Evolutionary conservation across 2,888 invertebrate genomes (phyloP), one percentile per base, ranked within the genome.

Genomic region (Aporophyla lueneburgensis): DNA sequence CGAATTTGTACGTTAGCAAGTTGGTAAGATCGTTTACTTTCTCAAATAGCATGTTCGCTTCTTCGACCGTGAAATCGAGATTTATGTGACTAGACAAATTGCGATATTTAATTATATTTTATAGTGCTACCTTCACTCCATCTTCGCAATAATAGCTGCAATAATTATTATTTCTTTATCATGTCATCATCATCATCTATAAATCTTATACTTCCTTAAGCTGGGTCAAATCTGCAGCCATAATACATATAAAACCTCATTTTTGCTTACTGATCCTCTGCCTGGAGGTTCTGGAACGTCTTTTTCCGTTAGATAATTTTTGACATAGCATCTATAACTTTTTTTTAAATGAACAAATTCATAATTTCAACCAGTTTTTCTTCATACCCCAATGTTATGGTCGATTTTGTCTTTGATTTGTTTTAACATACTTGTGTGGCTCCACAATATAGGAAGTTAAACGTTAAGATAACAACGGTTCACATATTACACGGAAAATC

Each of bases 401-500:
- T 40, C 3, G 16, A 40, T n/a, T 27, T 43, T 56, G 67, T 51
- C 24, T 40, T 40, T 33, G 19, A 71, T 80, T 71, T 63, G 54
- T 54, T 76, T 66, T 81, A 56, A 53, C 51, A 69, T 53, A 70
- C 24, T 40, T 12, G 27, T 80, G 80, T 65, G 63, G 62, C n/a
- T 10, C 33, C 27, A 21, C 1, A 14, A 65, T 56, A 43, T 14
- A 67, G 69, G 70, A 78, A 73, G 66, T 78, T 40, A 24, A 54
- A 59, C 33, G 40, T 12, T 80, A 58, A 71, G 33, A 80, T 59
- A 71, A 76, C 49, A 68, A 51, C 76, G 43, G 40, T 46, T n/a
- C n/a, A 61, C 49, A 71, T 65, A 74, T 49, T 53, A 71, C 46
- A 72, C 51, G 76, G 72, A 81, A 81, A 81, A 71, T 67, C 62